A percentile compares a stretch with the other conserved stretches of the same genome.
Evolutionary conservation across 2,113 vertebrate species (phyloP).

Genomic region (Sarotherodon lohbergeri): DNA sequence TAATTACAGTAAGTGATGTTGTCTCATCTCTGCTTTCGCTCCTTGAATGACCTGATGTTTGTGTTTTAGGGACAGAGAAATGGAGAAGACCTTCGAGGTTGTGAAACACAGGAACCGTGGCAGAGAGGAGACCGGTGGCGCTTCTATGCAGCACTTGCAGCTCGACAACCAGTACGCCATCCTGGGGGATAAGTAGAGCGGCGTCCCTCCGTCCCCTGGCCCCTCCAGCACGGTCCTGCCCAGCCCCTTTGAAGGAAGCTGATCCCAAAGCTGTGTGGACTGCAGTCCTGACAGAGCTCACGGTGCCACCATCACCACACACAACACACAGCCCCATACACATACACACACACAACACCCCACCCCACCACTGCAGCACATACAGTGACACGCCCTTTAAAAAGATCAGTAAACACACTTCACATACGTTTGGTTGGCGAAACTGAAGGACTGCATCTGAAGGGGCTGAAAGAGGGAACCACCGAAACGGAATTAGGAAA

Average conservation of each 20-base stretch:
- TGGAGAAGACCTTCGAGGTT: conserved; percentile 99
- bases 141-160: conserved; percentile 88
- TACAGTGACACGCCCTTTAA: conserved; percentile 30
- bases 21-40: neutral
- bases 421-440: conserved; percentile 61
- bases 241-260: conserved; percentile 42
- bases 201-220: conserved; percentile 62
- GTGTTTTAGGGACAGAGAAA: conserved; percentile 89
- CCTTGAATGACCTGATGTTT: neutral
- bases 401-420: neutral
- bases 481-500: conserved; percentile 55
- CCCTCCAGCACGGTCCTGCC: conserved; percentile 55
- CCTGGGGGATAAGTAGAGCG: conserved; percentile 88
- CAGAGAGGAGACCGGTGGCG: conserved; percentile 82
- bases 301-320: conserved; percentile 27
- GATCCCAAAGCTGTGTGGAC: conserved; percentile 48
- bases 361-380: neutral
- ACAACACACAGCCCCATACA: neutral
- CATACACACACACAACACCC: neutral
- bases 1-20: neutral
- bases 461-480: conserved; percentile 58
- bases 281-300: conserved; percentile 48
- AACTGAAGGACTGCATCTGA: conserved; percentile 66
- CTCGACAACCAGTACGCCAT: conserved; percentile 98
- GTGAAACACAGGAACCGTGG: conserved; percentile 96